Percentiles rank a stretch among this genome's conserved stretches.
phyloP scores from a whole-genome alignment of 2,113 vertebrate genomes.

The Quiscalus mexicanus region DNA sequence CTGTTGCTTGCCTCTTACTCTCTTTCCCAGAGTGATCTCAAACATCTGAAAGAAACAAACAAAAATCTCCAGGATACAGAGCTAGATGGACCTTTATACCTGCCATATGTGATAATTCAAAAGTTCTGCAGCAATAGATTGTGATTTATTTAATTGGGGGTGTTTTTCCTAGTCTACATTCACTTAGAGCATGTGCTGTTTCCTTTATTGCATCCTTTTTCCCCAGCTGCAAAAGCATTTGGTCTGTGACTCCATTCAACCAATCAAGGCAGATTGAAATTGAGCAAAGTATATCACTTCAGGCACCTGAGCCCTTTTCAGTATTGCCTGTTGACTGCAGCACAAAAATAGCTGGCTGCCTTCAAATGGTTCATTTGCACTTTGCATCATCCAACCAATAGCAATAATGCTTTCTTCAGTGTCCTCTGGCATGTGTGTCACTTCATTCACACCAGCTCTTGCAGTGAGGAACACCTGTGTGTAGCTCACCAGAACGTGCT shows the following conservation, averaged over 20 bases:
- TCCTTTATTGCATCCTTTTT: not conserved
- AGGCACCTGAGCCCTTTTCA: not conserved
- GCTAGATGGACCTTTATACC: not conserved
- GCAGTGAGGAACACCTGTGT: not conserved
- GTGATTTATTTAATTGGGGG: not conserved
- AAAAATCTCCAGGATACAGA: not conserved
- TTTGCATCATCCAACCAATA: not conserved
- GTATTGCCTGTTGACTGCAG: constrained; percentile 5
- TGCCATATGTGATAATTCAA: not conserved
- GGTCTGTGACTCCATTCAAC: not conserved
- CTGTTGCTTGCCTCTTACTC: not conserved
- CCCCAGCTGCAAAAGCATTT: not conserved
- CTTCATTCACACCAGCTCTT: not conserved
- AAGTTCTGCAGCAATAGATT: not conserved
- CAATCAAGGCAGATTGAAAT: not conserved
- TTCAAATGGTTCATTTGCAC: not conserved
- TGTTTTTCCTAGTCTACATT: not conserved
- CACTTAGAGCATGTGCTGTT: not conserved
- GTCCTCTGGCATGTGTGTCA: not conserved
- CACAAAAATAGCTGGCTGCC: not conserved
- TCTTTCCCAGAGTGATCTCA: not conserved
- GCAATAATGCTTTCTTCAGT: not conserved
- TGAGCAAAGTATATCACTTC: not conserved
- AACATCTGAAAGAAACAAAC: not conserved
- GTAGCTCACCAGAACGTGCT: not conserved